Evolutionary conservation across 2,888 invertebrate species (phyloP).

Genomic region (Alentia gelatinosa): DNA sequence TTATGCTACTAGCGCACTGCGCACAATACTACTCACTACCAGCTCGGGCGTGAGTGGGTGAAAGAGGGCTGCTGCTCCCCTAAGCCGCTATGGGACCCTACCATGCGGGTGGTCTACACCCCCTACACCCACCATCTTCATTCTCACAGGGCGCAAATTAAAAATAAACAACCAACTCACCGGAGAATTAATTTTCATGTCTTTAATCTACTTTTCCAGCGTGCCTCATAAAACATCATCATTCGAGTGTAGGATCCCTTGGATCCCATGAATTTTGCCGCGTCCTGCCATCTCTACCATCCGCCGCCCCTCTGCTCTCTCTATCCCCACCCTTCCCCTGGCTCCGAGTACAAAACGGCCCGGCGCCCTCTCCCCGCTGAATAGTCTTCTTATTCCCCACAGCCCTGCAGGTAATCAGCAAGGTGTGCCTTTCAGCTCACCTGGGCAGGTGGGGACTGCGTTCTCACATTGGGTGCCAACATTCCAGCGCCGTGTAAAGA

Average conservation of each 20-base stretch:
- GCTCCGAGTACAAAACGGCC: not conserved
- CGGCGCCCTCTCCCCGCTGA: constrained; percentile 11
- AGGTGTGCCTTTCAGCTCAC: not conserved
- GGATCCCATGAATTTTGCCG: not conserved
- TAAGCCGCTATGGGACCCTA: too few relatives aligned
- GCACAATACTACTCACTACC: too few relatives aligned
- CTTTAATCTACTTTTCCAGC: constrained; percentile 21
- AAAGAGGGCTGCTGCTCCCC: too few relatives aligned
- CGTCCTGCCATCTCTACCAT: not conserved
- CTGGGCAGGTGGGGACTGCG: not conserved
- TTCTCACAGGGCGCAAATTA: not conserved
- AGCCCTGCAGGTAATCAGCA: constrained; percentile 30
- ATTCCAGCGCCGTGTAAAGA: not conserved
- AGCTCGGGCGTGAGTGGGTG: too few relatives aligned
- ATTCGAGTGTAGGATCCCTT: not conserved
- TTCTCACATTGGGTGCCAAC: constrained; percentile 26
- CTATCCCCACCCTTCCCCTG: not conserved
- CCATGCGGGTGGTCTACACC: too few relatives aligned
- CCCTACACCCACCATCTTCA: not conserved
- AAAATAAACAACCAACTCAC: not conserved
- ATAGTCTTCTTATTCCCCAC: constrained; percentile 34
- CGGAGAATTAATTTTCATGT: constrained; percentile 19
- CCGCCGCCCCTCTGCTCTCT: not conserved
- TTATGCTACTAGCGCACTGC: too few relatives aligned
- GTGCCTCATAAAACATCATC: not conserved